Evolutionary conservation across 2,797 vertebrate species (phyloP).

Genomic region (Poecile montanus): DNA sequence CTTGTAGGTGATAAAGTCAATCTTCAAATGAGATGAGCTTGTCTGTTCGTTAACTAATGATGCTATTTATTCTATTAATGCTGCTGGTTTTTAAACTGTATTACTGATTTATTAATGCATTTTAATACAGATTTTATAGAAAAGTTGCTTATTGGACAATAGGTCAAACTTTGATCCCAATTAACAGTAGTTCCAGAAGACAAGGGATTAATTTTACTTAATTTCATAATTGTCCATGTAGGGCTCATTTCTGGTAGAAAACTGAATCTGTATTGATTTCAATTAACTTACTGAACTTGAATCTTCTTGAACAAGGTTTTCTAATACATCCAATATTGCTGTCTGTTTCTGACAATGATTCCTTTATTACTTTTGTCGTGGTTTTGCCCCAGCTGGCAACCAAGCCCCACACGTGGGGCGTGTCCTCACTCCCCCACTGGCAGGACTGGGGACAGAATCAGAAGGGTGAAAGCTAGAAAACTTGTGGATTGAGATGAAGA

Average conservation of each 20-base stretch:
- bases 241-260: not conserved
- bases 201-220: not conserved
- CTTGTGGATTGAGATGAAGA: not conserved
- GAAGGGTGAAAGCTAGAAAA: not conserved
- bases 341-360: not conserved
- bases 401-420: fast-evolving
- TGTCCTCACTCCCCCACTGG: not conserved
- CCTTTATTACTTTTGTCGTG: not conserved
- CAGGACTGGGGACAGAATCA: not conserved
- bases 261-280: slow-evolving; percentile 33
- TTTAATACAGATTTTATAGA: slow-evolving; percentile 33
- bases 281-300: slow-evolving; percentile 4
- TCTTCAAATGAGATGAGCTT: slow-evolving; percentile 34
- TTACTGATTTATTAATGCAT: slow-evolving; percentile 51
- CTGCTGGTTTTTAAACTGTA: slow-evolving; percentile 27
- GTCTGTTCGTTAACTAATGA: slow-evolving; percentile 38
- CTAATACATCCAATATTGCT: not conserved
- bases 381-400: not conserved
- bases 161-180: not conserved
- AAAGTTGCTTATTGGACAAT: not conserved
- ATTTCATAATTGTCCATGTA: not conserved
- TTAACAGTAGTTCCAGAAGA: not conserved
- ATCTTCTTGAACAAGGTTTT: slow-evolving; percentile 8
- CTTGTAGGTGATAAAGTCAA: slow-evolving; percentile 18
- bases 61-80: slow-evolving; percentile 31